Percentiles rank a stretch among this genome's conserved stretches.
Conservation (phyloP, 2,113 vertebrate genomes). For the Orycteropus afer region DNA sequence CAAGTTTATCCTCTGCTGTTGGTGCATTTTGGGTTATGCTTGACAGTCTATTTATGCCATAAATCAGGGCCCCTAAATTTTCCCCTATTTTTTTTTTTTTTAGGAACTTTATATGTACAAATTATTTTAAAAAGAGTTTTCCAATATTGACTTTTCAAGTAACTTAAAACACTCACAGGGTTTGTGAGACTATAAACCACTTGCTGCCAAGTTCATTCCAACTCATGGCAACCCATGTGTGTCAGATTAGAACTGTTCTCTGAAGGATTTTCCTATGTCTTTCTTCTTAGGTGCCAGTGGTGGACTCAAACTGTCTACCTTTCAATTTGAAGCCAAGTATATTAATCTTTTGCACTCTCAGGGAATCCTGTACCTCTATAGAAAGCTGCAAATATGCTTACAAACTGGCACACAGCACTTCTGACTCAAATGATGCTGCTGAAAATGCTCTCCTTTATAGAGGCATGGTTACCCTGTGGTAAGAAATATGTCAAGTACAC, state of each 20-base stretch:
- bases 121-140: not conserved
- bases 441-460: not conserved
- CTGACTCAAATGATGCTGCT: not conserved
- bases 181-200: not conserved
- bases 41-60: no score
- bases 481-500: fast-evolving
- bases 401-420: not conserved
- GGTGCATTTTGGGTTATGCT: no score
- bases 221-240: not conserved
- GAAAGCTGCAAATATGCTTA: not conserved
- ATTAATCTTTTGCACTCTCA: not conserved
- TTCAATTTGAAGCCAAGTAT: not conserved
- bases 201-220: not conserved
- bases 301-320: not conserved
- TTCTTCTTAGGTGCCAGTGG: not conserved
- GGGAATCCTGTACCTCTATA: not conserved
- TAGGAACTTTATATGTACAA: no score
- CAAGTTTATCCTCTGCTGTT: no score
- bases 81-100: no score
- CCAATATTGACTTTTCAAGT: not conserved
- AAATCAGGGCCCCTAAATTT: no score
- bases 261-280: not conserved
- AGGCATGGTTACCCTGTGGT: not conserved
- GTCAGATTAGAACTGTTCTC: not conserved
- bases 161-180: not conserved